A percentile compares a stretch with the other conserved stretches of the same genome.
Evolutionary conservation across 1,140 invertebrate species (phyloP).

Genomic region (Drosophila eugracilis): DNA sequence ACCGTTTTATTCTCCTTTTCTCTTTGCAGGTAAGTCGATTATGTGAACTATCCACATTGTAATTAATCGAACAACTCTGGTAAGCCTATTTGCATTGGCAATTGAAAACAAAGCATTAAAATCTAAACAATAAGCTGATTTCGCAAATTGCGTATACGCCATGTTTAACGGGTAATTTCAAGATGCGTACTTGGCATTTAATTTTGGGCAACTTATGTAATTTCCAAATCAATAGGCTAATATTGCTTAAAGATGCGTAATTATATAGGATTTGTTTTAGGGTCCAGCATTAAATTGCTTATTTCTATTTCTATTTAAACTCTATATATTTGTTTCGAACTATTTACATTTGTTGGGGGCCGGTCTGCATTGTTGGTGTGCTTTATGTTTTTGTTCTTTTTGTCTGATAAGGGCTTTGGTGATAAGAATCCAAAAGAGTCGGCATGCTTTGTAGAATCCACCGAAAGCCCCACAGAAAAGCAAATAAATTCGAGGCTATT

Average conservation of each 20-base stretch:
- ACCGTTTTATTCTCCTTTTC: not conserved
- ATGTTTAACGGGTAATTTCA: not conserved
- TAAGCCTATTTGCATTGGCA: constrained; percentile 12
- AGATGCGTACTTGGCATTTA: not conserved
- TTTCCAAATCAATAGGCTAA: not conserved
- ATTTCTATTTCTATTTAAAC: not conserved
- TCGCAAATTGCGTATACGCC: constrained; percentile 4
- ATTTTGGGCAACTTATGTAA: not conserved
- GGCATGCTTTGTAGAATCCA: constrained; percentile 62
- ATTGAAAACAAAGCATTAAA: not conserved
- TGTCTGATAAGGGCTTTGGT: constrained; percentile 32
- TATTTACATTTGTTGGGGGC: constrained; percentile 39
- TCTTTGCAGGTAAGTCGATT: constrained; percentile 67
- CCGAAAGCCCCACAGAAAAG: constrained; percentile 27
- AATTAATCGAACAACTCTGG: constrained; percentile 1
- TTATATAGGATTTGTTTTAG: not conserved
- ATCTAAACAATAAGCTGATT: not conserved
- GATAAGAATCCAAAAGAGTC: constrained; percentile 39
- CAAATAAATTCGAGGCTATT: constrained; percentile 57
- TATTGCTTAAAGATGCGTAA: not conserved
- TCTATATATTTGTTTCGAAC: not conserved
- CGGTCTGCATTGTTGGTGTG: constrained; percentile 35
- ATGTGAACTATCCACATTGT: not conserved
- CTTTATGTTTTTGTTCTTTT: constrained; percentile 1
- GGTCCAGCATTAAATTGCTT: not conserved